Evolutionary conservation across 2,113 vertebrate species (phyloP).

Genomic region (Notarius quadriscutis): DNA sequence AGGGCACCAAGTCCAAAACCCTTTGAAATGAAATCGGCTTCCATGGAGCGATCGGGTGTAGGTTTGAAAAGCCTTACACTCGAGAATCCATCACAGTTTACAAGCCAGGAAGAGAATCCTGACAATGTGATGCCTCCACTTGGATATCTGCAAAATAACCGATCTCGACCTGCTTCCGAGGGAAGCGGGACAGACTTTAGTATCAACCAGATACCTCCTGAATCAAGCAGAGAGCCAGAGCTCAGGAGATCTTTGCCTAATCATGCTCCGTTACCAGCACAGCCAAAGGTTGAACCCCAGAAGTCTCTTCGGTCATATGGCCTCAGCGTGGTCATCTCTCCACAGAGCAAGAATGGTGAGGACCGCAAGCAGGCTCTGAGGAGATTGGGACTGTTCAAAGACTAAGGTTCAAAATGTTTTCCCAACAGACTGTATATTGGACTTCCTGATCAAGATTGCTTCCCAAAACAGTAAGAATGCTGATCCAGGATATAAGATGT

Average conservation of each 20-base stretch:
- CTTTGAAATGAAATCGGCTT: slow-evolving; percentile 77
- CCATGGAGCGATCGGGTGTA: slow-evolving; percentile 74
- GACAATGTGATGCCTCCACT: slow-evolving; percentile 42
- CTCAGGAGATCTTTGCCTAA: slow-evolving; percentile 42
- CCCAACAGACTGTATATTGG: not conserved
- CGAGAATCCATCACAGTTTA: not conserved
- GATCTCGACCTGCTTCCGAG: slow-evolving; percentile 75
- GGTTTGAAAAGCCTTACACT: slow-evolving; percentile 68
- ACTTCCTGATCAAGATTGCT: not conserved
- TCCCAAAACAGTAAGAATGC: not conserved
- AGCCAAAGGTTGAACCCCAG: slow-evolving; percentile 49
- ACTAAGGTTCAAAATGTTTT: slow-evolving; percentile 65
- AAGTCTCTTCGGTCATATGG: slow-evolving; percentile 73
- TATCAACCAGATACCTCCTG: slow-evolving; percentile 34
- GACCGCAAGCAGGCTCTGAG: slow-evolving; percentile 80
- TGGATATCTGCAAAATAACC: slow-evolving; percentile 64
- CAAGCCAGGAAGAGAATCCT: slow-evolving; percentile 34
- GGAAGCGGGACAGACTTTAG: slow-evolving; percentile 76
- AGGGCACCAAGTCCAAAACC: slow-evolving; percentile 24
- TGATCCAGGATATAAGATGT: not conserved
- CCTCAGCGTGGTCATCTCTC: slow-evolving; percentile 86
- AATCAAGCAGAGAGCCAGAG: slow-evolving; percentile 51
- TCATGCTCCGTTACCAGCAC: slow-evolving; percentile 42
- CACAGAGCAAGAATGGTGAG: slow-evolving; percentile 70
- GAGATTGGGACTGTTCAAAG: slow-evolving; percentile 87